Evolutionary conservation across 2,888 invertebrate genomes (phyloP).

Genomic region (Archips crataeganus): DNA sequence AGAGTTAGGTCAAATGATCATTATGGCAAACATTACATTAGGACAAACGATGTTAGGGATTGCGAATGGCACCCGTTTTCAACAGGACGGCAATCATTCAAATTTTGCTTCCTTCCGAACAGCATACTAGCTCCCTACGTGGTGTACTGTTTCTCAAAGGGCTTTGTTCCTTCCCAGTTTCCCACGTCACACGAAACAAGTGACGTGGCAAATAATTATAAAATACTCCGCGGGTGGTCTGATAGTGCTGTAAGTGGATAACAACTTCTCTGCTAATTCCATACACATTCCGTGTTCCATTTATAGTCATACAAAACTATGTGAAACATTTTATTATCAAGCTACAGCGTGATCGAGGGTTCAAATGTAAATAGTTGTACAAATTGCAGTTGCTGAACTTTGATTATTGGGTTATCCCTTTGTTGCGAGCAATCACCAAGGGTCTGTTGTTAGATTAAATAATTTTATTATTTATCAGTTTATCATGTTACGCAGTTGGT

Average conservation of each 20-base stretch:
- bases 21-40: too few relatives aligned
- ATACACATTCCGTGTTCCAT: neutral
- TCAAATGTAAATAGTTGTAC: neutral
- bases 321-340: neutral
- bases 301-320: neutral
- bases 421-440: neutral
- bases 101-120: neutral
- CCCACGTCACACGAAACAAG: slow-evolving; percentile 55
- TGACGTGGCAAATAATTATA: slow-evolving; percentile 60
- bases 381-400: neutral
- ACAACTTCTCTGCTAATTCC: slow-evolving; percentile 11
- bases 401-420: neutral
- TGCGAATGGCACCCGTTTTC: too few relatives aligned
- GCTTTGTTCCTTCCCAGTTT: slow-evolving; percentile 41
- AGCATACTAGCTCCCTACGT: neutral
- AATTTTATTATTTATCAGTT: slow-evolving; percentile 1
- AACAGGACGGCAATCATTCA: neutral
- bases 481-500: neutral
- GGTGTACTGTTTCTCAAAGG: slow-evolving; percentile 2
- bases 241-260: slow-evolving; percentile 35
- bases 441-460: neutral
- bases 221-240: slow-evolving; percentile 69
- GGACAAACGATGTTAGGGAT: too few relatives aligned
- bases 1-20: too few relatives aligned
- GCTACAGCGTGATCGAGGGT: neutral